A percentile compares a stretch with the other conserved stretches of the same genome.
Evolutionary conservation across 2,888 invertebrate species (phyloP).

Genomic region (Ophioninae sp.): DNA sequence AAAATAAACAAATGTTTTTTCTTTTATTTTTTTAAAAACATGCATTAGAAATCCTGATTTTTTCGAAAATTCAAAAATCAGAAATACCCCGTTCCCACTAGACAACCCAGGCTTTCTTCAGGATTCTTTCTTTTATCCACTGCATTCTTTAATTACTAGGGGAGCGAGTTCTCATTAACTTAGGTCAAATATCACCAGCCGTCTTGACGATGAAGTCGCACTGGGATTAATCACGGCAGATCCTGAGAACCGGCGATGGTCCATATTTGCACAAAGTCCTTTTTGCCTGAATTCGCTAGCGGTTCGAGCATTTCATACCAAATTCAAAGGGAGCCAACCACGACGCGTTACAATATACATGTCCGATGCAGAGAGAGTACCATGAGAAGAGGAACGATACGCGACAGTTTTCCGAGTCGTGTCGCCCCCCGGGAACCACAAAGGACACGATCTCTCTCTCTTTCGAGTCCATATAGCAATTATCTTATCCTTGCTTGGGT

Average conservation of each 20-base stretch:
- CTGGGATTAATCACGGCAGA: neutral
- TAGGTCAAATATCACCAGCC: neutral
- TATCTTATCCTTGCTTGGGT: slow-evolving; percentile 37
- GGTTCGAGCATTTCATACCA: slow-evolving; percentile 48
- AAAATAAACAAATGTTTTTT: too few species aligned
- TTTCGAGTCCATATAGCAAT: slow-evolving; percentile 47
- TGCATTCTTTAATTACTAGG: too few species aligned
- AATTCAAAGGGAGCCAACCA: slow-evolving; percentile 20
- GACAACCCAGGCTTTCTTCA: too few species aligned
- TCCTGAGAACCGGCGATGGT: neutral
- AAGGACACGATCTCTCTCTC: slow-evolving; percentile 32
- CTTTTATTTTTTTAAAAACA: too few species aligned
- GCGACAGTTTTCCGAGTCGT: slow-evolving; percentile 16
- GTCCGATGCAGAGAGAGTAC: neutral
- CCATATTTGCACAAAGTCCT: neutral
- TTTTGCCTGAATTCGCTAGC: slow-evolving; percentile 10
- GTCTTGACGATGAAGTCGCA: neutral
- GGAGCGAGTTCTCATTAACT: neutral
- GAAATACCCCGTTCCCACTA: too few species aligned
- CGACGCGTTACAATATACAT: slow-evolving; percentile 3
- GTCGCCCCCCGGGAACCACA: slow-evolving; percentile 47
- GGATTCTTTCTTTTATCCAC: too few species aligned
- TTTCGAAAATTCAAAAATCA: too few species aligned
- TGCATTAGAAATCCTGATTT: too few species aligned
- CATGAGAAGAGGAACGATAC: slow-evolving; percentile 31